Conservation (phyloP, 2,113 vertebrate genomes). For the Malurus melanocephalus region DNA sequence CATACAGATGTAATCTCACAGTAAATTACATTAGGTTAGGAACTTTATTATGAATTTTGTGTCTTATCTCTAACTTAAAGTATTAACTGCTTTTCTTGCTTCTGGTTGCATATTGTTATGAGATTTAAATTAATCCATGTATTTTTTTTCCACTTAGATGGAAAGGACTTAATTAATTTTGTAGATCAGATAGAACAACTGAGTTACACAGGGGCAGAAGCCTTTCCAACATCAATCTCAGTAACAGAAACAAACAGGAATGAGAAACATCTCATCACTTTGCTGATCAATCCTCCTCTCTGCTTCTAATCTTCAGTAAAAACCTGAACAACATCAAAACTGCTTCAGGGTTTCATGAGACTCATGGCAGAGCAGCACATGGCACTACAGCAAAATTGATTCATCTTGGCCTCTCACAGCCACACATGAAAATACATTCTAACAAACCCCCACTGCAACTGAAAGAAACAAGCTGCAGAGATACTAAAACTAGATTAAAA, state of each 20-base stretch:
- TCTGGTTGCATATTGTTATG: neutral
- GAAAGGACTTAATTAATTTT: neutral
- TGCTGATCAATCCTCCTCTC: neutral
- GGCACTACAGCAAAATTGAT: neutral
- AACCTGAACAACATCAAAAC: neutral
- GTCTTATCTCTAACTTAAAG: neutral
- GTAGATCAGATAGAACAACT: neutral
- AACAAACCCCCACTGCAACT: neutral
- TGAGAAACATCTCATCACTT: neutral
- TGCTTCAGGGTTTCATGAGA: neutral
- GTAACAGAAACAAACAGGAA: neutral
- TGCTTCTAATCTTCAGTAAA: neutral
- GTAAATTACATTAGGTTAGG: neutral
- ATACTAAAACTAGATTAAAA: constrained; percentile 32
- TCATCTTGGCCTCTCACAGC: neutral
- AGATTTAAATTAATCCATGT: neutral
- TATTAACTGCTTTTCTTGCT: neutral
- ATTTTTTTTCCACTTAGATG: neutral
- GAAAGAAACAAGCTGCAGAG: neutral
- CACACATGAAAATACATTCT: neutral
- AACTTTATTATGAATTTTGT: neutral
- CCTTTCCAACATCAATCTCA: neutral
- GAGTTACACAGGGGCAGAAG: neutral
- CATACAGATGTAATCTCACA: neutral
- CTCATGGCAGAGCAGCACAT: neutral